phyloP scores from a whole-genome alignment of 2,797 vertebrate genomes.

The Paramormyrops hopkinsi region DNA sequence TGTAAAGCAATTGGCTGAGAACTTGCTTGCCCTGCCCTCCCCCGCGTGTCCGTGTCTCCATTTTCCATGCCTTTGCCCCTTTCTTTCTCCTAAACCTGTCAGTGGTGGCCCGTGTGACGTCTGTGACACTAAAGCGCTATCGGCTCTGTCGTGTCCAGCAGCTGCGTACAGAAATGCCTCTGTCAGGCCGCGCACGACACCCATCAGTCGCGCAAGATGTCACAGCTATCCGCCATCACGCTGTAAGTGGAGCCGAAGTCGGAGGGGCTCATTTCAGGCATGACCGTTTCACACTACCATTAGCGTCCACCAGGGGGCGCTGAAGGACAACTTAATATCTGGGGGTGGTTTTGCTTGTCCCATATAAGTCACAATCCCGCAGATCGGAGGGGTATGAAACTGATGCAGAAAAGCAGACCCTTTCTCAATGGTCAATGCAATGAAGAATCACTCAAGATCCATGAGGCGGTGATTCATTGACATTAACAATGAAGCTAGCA shows the following conservation, averaged over 20 bases:
- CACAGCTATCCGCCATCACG: conserved; percentile 98
- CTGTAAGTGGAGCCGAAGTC: conserved; percentile 78
- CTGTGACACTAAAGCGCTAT: conserved; percentile 47
- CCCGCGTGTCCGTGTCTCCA: background rate
- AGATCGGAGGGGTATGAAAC: background rate
- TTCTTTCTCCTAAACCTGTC: background rate
- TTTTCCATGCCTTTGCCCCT: background rate
- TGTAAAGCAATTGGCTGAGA: background rate
- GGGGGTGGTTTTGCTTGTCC: background rate
- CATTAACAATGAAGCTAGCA: background rate
- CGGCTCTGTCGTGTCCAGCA: conserved; percentile 97
- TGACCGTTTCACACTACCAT: background rate
- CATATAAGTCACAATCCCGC: background rate
- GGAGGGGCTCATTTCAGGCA: background rate
- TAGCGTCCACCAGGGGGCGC: background rate
- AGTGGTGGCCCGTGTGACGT: background rate
- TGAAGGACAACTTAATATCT: background rate
- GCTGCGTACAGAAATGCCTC: conserved; percentile 99
- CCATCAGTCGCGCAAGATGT: conserved; percentile 99
- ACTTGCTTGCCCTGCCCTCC: background rate
- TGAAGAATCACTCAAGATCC: background rate
- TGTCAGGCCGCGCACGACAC: conserved; percentile 95
- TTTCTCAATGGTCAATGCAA: background rate
- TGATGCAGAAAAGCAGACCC: background rate
- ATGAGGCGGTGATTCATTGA: background rate